A percentile compares a stretch with the other conserved stretches of the same genome.
Evolutionary conservation across 2,888 invertebrate genomes (phyloP).

Genomic region (Apantesis nais): DNA sequence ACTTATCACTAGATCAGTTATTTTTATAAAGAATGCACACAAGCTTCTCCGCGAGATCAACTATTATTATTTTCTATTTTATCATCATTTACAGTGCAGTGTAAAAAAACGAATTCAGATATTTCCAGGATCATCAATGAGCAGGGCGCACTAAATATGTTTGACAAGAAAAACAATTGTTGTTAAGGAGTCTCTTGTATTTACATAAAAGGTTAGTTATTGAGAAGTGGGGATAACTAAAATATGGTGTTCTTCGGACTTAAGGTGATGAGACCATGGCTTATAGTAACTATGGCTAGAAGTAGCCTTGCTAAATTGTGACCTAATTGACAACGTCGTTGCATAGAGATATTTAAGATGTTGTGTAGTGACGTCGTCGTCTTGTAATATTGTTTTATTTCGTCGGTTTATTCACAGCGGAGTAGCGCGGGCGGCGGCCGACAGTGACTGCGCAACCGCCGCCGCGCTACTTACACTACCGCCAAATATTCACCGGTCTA

Average conservation of each 20-base stretch:
- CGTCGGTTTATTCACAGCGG: constrained; percentile 54
- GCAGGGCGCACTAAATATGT: too few relatives aligned
- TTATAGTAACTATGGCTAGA: constrained; percentile 12
- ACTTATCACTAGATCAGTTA: too few relatives aligned
- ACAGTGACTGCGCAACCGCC: constrained; percentile 52
- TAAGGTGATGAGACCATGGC: constrained; percentile 29
- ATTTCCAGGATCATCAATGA: too few relatives aligned
- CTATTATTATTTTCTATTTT: too few relatives aligned
- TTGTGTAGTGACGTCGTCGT: constrained; percentile 44
- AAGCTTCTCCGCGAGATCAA: too few relatives aligned
- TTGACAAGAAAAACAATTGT: too few relatives aligned
- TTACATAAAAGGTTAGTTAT: too few relatives aligned
- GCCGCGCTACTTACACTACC: constrained; percentile 50
- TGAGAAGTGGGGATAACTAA: neutral
- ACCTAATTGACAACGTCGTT: constrained; percentile 28
- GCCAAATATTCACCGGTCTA: constrained; percentile 17
- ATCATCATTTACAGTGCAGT: too few relatives aligned
- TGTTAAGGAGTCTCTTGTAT: too few relatives aligned
- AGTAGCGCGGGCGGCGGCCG: constrained; percentile 65
- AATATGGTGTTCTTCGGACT: constrained; percentile 17
- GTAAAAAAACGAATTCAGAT: too few relatives aligned
- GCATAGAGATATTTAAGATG: constrained; percentile 48
- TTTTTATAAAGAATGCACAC: too few relatives aligned
- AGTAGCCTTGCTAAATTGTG: constrained; percentile 18
- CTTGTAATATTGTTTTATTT: constrained; percentile 52